Base-by-base conservation (phyloP, 1,140 invertebrate genomes). In the Calosoma granatense region DNA sequence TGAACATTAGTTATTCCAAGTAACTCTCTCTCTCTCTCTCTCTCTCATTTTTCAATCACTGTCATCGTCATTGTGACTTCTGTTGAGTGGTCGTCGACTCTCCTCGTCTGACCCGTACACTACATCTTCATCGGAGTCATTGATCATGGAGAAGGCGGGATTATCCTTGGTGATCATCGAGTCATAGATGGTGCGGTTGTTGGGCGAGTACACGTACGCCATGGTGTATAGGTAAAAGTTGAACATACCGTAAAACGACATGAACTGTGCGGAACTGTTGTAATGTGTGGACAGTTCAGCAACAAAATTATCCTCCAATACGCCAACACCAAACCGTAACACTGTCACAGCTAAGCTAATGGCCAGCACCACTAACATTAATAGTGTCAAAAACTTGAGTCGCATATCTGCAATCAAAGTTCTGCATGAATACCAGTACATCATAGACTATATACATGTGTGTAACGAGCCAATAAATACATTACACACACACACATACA, bases 61-160 rank as follows among this genome's bases (percentile, higher is more conserved):
- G 60, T 86, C 82, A 61, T 86, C 84, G 59, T 84, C 79, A 65
- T 82, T 81, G 22, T 71, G 72, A n/a, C 72, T 76, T 51, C 81
- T 76, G 59, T 84, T 88, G 9, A 91, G 74, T 1, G 87, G 87
- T 58, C 85, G 78, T 55, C 87, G 75, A 60, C 86, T 89, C 59
- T 92, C 90, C 65, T 92, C 90, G 61, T 94, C 91, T 21, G 90
- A 96, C 61, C 92, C 94, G 70, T 96, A 97, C 61, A 96, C 88
- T 4, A 96, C 91, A 63, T 97, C 95, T 76, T 97, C 94, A 70
- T 98, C 95, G 0, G 94, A 96, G 70, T 98, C 94, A 72, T 97
- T 97, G 56, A 98, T 89, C 94, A 98, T 97, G 11, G 94, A 97
- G 72, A 97, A 91, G 4, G 92, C 88, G 51, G 94, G 94, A 77